Evolutionary conservation across 2,888 invertebrate genomes (phyloP), one percentile per base, ranked within the genome.

Genomic region (Euplagia quadripunctaria): DNA sequence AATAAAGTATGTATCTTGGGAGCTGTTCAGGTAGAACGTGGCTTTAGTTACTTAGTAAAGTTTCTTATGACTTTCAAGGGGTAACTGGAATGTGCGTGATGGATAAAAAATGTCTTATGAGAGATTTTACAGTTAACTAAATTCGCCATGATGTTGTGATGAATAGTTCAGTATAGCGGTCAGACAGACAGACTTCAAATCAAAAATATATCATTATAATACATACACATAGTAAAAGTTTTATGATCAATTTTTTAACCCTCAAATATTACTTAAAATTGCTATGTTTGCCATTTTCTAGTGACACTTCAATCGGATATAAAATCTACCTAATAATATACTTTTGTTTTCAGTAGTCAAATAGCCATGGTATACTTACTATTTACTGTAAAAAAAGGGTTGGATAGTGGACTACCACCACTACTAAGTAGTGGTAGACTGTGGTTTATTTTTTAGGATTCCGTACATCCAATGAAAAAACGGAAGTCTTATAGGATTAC

Each of bases 1-100:
- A 81, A 77, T 72, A 78, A 79, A 80, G 69, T 73, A 64, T 49
- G 68, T 68, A 72, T 71, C 85, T 14, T 68, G 84, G 84, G 85
- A 83, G 81, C 74, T 78, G 69, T 85, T 83, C 64, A 65, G 66
- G 68, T 58, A 71, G 75, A 73, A 70, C 68, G 67, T 68, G 72
- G 68, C 82, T 72, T 80, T 80, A 74, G 72, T 55, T 55, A 42
- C 17, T 12, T 55, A 12, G 52, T n/a, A 7, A 52, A 67, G 58
- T 61, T 80, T 73, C 64, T 72, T 75, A 70, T 63, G 55, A 42
- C 43, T 74, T 4, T 73, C 69, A 68, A 74, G 55, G 31, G 51
- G 64, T 61, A 67, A n/a, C 71, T 72, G 43, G 68, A 73, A 67
- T 72, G 61, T 55, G 11, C 64, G 20, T 11, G 46, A 17, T 61